Percentiles rank a stretch among this genome's conserved stretches.
Conservation (phyloP, 2,888 invertebrate genomes). For the Axea sp. region DNA sequence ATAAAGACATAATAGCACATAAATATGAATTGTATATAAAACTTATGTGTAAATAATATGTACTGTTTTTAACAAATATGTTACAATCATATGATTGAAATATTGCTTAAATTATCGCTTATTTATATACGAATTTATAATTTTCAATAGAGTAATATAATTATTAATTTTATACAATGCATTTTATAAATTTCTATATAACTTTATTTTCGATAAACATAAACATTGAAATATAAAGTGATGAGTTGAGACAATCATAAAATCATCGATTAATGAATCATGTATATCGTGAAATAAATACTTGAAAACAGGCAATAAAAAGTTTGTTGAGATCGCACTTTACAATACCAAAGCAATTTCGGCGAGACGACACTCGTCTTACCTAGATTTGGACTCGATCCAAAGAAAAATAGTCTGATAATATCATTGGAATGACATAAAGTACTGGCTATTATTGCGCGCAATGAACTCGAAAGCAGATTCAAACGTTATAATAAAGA, state of each 20-base stretch:
- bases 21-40: no score
- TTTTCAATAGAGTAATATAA: no score
- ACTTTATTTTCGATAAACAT: no score
- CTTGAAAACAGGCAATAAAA: slow-evolving; percentile 49
- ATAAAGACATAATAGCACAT: no score
- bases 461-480: slow-evolving; percentile 69
- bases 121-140: no score
- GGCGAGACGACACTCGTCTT: slow-evolving; percentile 70
- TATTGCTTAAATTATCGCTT: no score
- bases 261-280: slow-evolving; percentile 46
- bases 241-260: slow-evolving; percentile 1
- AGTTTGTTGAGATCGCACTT: slow-evolving; percentile 56
- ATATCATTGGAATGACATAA: slow-evolving; percentile 74
- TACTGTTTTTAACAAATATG: no score
- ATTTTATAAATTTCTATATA: no score
- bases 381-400: slow-evolving; percentile 71
- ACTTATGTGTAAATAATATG: no score
- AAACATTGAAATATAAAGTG: no score
- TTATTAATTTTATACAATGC: no score
- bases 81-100: no score
- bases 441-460: slow-evolving; percentile 72
- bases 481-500: slow-evolving; percentile 71
- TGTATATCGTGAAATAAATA: slow-evolving; percentile 22
- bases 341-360: slow-evolving; percentile 67
- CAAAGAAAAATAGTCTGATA: slow-evolving; percentile 70